These are phyloP conservation scores for Pelagia noctiluca DNA, from an alignment of 30 jellyfish, hydroid and myxozoan genomes.

Conservation along the genomic window DNA sequence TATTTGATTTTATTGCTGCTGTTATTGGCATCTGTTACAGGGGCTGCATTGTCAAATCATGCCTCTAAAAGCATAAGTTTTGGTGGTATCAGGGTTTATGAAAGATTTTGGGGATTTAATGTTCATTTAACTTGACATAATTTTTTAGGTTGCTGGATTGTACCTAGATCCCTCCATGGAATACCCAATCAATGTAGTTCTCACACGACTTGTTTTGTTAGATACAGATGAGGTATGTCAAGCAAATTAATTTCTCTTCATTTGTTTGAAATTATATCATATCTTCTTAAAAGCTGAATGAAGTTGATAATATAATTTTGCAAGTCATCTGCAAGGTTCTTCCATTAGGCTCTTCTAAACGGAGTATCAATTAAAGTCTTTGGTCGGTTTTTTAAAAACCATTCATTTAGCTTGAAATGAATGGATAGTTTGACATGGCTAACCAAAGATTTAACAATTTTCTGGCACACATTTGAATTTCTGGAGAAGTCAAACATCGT, in stretches of 20 bases:
- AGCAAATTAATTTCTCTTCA: neutral
- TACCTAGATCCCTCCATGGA: constrained; percentile 52
- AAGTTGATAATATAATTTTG: neutral
- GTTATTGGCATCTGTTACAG: neutral
- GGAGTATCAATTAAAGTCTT: too few relatives aligned
- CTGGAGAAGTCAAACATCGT: too few relatives aligned
- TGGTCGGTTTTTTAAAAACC: neutral
- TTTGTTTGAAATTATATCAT: neutral
- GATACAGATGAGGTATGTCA: constrained; percentile 71
- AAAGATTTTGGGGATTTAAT: too few relatives aligned
- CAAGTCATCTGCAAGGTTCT: neutral
- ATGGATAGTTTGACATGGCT: too few relatives aligned
- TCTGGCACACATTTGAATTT: too few relatives aligned
- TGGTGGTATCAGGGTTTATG: too few relatives aligned
- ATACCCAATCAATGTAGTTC: constrained; percentile 59
- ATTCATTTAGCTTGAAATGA: too few relatives aligned
- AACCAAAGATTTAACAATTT: too few relatives aligned
- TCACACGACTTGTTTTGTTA: constrained; percentile 69
- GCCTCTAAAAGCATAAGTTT: too few relatives aligned
- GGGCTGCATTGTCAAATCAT: neutral
- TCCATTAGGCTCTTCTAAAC: neutral
- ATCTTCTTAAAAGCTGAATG: neutral
- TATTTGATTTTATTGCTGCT: neutral
- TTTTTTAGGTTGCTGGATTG: neutral
- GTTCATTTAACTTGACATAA: neutral